Percentiles rank a stretch among this genome's conserved stretches.
phyloP scores from a whole-genome alignment of 2,888 invertebrate species.

The Dicranocentrus wangi region DNA sequence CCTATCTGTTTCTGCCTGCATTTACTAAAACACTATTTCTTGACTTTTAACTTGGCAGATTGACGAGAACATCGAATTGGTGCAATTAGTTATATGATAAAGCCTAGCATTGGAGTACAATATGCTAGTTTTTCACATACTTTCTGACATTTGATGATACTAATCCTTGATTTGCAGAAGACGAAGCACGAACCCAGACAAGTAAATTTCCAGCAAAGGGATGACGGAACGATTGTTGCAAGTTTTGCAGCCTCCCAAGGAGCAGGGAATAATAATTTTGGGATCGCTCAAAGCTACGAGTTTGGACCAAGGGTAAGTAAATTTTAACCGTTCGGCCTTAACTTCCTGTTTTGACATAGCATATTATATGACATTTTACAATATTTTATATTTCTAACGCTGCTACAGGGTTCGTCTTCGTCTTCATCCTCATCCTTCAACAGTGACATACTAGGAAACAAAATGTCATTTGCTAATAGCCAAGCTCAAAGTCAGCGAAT shows the following conservation, averaged over 20 bases:
- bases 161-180: no score
- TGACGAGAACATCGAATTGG: no score
- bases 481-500: conserved; percentile 42
- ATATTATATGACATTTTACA: not conserved
- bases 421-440: conserved; percentile 32
- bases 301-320: conserved; percentile 55
- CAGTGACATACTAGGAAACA: conserved; percentile 49
- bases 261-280: conserved; percentile 24
- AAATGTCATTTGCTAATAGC: conserved; percentile 48
- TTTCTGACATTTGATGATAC: no score
- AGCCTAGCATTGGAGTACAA: no score
- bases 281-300: conserved; percentile 47
- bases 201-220: conserved; percentile 21
- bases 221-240: conserved; percentile 58
- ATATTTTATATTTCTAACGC: no score
- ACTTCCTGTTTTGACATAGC: no score
- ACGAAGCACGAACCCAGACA: conserved; percentile 42
- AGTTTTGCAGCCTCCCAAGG: conserved; percentile 45
- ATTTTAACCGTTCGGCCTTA: no score
- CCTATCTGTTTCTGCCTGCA: no score
- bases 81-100: no score
- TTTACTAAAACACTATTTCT: no score
- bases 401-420: conserved; percentile 48
- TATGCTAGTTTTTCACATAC: no score
- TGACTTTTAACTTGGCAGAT: no score